Conservation (phyloP, 2,797 vertebrate genomes). For the Aphelocoma californica region DNA sequence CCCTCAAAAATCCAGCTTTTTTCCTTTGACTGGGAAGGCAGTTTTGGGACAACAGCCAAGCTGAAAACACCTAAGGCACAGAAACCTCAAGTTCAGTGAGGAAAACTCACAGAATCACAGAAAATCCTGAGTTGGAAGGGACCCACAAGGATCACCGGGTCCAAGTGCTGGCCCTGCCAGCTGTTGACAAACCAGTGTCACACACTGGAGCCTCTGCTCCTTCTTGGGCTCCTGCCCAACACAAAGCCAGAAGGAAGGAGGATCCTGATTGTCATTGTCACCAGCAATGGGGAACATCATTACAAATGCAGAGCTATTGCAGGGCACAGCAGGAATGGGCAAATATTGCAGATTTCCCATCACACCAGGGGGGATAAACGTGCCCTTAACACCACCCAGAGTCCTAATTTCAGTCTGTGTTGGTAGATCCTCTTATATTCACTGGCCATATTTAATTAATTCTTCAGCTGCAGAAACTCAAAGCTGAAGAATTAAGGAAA, state of each 20-base stretch:
- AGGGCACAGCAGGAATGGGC: neutral
- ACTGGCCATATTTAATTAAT: neutral
- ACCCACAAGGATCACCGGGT: rapidly evolving
- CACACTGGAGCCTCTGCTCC: neutral
- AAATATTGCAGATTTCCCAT: neutral
- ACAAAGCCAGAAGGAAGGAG: neutral
- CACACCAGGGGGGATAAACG: neutral
- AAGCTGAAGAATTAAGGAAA: neutral
- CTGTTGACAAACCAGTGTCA: neutral
- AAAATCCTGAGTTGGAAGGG: neutral
- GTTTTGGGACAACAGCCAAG: neutral
- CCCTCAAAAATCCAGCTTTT: neutral
- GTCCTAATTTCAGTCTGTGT: neutral
- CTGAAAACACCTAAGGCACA: neutral
- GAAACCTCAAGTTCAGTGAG: neutral
- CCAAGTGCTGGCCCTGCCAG: neutral
- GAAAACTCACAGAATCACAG: neutral
- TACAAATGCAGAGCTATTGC: rapidly evolving
- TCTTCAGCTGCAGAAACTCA: neutral
- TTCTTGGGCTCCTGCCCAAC: neutral
- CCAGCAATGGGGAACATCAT: rapidly evolving
- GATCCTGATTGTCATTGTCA: neutral
- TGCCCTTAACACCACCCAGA: neutral
- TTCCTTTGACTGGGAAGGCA: neutral
- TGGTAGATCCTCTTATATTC: neutral